These are phyloP conservation scores for Lycia hirtaria DNA, from an alignment of 2,888 invertebrate species.

Conservation along the genomic window DNA sequence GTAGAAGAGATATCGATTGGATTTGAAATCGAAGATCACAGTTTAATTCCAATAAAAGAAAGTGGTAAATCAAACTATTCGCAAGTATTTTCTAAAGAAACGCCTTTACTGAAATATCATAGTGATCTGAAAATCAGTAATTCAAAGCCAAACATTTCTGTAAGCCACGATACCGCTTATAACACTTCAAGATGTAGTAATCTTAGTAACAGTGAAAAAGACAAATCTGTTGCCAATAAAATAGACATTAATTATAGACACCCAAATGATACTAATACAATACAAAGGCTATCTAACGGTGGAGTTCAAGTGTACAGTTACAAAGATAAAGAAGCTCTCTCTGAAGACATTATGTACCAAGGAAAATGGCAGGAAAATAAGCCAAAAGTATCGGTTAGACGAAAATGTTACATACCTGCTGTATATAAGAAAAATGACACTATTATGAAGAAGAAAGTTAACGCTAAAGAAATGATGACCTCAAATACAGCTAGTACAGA, in stretches of 20 bases:
- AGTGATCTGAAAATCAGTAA: slow-evolving; percentile 50
- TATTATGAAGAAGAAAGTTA: slow-evolving; percentile 42
- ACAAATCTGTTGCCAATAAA: slow-evolving; percentile 14
- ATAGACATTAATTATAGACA: slow-evolving; percentile 3
- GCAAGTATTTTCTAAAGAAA: slow-evolving; percentile 31
- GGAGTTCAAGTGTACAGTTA: slow-evolving; percentile 75
- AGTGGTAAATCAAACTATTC: background rate
- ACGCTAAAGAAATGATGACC: slow-evolving; percentile 38
- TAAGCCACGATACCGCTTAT: slow-evolving; percentile 32
- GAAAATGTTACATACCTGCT: slow-evolving; percentile 43
- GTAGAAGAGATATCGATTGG: background rate
- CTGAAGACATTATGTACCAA: slow-evolving; percentile 75
- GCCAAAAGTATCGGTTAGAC: slow-evolving; percentile 48
- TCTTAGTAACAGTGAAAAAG: slow-evolving; percentile 12
- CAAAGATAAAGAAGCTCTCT: slow-evolving; percentile 57
- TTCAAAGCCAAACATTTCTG: slow-evolving; percentile 48
- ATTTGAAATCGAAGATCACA: background rate
- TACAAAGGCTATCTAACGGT: slow-evolving; percentile 61
- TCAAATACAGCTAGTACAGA: background rate
- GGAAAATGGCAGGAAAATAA: slow-evolving; percentile 69
- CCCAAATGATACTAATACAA: slow-evolving; percentile 39
- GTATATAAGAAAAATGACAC: slow-evolving; percentile 44
- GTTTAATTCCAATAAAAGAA: background rate
- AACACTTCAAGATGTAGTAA: slow-evolving; percentile 2
- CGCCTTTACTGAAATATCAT: slow-evolving; percentile 48